Percentiles rank a stretch among this genome's conserved stretches.
phyloP scores from a whole-genome alignment of 64 coral and sea anemone genomes.

The Montipora capricornis region DNA sequence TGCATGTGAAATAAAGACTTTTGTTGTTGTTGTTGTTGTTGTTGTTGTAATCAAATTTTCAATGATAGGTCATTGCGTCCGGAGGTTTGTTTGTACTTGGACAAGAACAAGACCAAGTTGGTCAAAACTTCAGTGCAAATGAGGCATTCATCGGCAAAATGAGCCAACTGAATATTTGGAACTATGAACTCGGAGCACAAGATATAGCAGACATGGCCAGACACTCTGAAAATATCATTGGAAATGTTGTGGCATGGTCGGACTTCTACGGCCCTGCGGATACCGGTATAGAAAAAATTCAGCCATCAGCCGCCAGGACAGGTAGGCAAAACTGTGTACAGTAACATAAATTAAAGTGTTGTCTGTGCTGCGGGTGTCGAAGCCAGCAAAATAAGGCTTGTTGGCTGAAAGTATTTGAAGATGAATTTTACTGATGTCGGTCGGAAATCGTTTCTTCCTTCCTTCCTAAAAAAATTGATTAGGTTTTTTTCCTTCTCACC shows the following conservation, averaged over 20 bases:
- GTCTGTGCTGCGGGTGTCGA: too few species aligned
- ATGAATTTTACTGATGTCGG: too few species aligned
- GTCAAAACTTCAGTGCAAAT: slow-evolving; percentile 84
- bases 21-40: neutral
- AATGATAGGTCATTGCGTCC: slow-evolving; percentile 73
- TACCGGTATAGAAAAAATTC: slow-evolving; percentile 32
- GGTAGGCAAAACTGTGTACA: slow-evolving; percentile 12
- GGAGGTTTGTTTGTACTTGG: slow-evolving; percentile 83
- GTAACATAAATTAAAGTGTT: too few species aligned
- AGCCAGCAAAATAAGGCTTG: too few species aligned
- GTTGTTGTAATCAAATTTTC: neutral
- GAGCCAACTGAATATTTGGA: slow-evolving; percentile 93
- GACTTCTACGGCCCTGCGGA: slow-evolving; percentile 77
- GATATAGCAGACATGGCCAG: slow-evolving; percentile 70
- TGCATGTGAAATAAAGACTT: too few species aligned
- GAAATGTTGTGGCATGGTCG: slow-evolving; percentile 83
- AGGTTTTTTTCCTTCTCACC: too few species aligned
- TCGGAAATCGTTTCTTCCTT: too few species aligned
- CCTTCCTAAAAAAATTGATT: too few species aligned
- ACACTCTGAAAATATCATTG: slow-evolving; percentile 62
- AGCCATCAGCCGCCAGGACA: slow-evolving; percentile 61
- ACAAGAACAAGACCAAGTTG: slow-evolving; percentile 93
- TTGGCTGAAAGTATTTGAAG: too few species aligned
- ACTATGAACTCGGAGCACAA: slow-evolving; percentile 53
- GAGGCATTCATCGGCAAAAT: slow-evolving; percentile 96